A percentile compares a stretch with the other conserved stretches of the same genome.
phyloP scores from a whole-genome alignment of 2,113 vertebrate species.

The Dasypus novemcinctus region DNA sequence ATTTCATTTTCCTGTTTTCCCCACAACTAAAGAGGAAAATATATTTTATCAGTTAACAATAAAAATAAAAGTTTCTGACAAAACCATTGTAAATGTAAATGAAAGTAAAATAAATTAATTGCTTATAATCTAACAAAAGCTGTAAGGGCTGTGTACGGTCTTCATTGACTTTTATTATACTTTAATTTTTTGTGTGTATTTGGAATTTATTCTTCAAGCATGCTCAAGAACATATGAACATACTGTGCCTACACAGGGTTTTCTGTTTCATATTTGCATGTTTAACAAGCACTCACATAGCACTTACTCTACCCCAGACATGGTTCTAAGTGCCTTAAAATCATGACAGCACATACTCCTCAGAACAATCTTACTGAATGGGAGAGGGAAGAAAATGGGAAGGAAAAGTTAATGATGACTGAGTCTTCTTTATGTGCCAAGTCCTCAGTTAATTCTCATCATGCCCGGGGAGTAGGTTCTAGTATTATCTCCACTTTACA shows the following conservation, averaged over 20 bases:
- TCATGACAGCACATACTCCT: not conserved
- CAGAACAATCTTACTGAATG: not conserved
- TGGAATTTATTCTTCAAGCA: not conserved
- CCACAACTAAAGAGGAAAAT: not conserved
- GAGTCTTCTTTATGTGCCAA: not conserved
- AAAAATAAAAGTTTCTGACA: not conserved
- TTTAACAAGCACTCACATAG: not conserved
- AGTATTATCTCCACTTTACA: not conserved
- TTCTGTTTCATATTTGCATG: not conserved
- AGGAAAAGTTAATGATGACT: not conserved
- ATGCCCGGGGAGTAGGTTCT: not conserved
- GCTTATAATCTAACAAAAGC: not conserved
- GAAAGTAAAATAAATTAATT: not conserved
- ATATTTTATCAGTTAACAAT: not conserved
- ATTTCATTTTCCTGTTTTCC: not conserved
- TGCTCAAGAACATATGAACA: not conserved
- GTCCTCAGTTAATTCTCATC: not conserved
- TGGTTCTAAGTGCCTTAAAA: not conserved
- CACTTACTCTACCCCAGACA: not conserved
- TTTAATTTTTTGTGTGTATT: not conserved
- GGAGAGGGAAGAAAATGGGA: not conserved
- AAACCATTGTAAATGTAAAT: not conserved
- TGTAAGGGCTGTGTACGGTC: not conserved
- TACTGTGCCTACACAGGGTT: not conserved
- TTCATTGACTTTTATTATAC: not conserved